These are phyloP conservation scores for Megaceryle torquata DNA, from an alignment of 2,113 vertebrate species.

Conservation along the genomic window DNA sequence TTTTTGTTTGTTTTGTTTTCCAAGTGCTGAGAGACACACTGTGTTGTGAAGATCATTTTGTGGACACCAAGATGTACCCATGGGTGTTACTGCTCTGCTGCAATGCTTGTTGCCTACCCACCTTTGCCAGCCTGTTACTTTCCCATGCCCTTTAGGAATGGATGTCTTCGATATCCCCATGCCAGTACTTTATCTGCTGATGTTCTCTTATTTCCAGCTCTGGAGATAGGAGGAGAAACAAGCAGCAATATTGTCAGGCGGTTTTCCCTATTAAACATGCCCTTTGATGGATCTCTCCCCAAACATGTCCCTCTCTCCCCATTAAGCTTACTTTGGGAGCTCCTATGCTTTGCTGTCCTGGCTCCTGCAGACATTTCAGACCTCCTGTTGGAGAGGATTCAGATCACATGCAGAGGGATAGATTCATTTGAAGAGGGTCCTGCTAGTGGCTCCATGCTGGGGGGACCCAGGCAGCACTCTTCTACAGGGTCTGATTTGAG, in stretches of 20 bases:
- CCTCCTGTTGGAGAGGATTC: neutral
- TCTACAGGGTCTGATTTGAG: neutral
- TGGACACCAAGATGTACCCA: neutral
- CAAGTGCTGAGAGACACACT: neutral
- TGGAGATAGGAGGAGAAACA: neutral
- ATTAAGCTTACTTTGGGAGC: neutral
- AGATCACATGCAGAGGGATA: neutral
- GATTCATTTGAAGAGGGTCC: neutral
- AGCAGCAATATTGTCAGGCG: neutral
- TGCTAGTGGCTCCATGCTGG: neutral
- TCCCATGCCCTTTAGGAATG: neutral
- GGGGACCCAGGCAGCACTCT: neutral
- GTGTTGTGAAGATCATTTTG: fast-evolving
- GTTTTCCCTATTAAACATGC: neutral
- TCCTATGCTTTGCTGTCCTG: neutral
- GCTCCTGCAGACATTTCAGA: neutral
- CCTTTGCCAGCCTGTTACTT: neutral
- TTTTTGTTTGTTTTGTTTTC: neutral
- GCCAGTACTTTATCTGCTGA: neutral
- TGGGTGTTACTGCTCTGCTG: neutral
- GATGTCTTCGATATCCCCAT: neutral
- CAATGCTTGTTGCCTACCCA: neutral
- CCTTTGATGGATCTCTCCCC: neutral
- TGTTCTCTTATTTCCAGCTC: neutral
- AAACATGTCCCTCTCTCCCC: neutral